Evolutionary conservation across 1,140 invertebrate species (phyloP), one percentile per base, ranked within the genome.

Genomic region (Pseudomyrmex sp.): DNA sequence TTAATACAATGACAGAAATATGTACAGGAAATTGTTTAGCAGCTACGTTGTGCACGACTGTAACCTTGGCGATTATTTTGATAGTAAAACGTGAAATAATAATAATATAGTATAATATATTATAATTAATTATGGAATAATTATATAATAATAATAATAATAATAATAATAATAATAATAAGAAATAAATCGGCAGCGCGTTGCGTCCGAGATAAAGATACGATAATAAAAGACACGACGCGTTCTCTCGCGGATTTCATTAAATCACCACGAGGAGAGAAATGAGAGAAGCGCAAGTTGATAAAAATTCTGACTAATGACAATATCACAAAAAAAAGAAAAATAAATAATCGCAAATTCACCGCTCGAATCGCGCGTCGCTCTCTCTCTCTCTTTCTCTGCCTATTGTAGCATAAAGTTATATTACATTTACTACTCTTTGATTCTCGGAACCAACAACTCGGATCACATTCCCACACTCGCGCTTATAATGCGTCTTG

Each of bases 1-100:
- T 92, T 93, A 93, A 93, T 93, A 92, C 91, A 93, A 92, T 92
- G 76, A 76, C 89, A 90, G 85, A 88, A 88, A 85, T 93, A 93
- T 93, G 85, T 93, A 93, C 92, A 93, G 74, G 84, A 85, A 77
- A 83, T 84, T 85, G 35, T 79, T 88, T 89, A 85, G 85, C 83
- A 85, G 73, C 85, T 91, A 89, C 74, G 86, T 35, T 35, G 35
- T 88, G 72, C 87, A 89, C 84, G 77, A 84, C 76, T 80, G 56
- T 88, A 88, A 88, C 69, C 85, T 84, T 88, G 61, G 66, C 85
- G 77, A 87, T 91, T 90, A 91, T 86, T 89, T 87, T 85, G 82
- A 86, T 89, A 90, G 88, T 85, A 89, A 90, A 91, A 86, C 35
- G 87, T 87, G 26, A 84, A 87, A 52, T 54, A 80, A 72, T 61